Evolutionary conservation across 2,797 vertebrate species (phyloP).

Genomic region (Antennarius maculatus): DNA sequence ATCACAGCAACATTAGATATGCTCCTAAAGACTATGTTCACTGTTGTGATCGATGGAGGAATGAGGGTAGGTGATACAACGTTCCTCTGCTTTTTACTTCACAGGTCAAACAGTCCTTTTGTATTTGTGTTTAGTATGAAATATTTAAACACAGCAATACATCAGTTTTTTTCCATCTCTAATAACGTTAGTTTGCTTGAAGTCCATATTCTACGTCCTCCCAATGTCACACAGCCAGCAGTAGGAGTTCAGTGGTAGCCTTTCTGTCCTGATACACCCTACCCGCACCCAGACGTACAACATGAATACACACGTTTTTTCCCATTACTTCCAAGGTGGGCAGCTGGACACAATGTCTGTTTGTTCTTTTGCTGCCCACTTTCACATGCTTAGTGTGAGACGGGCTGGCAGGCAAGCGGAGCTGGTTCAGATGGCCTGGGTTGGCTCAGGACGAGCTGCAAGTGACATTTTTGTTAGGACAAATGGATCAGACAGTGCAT

Average conservation of each 20-base stretch:
- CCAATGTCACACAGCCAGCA: background rate
- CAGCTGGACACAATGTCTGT: slow-evolving; percentile 62
- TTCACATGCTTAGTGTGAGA: slow-evolving; percentile 52
- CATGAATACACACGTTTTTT: slow-evolving; percentile 8
- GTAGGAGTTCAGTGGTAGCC: background rate
- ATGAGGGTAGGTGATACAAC: background rate
- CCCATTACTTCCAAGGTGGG: slow-evolving; percentile 54
- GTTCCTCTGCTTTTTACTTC: background rate
- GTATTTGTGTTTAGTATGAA: background rate
- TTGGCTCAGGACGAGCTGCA: slow-evolving; percentile 27
- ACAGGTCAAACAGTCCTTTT: background rate
- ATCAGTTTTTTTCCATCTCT: background rate
- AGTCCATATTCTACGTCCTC: slow-evolving; percentile 1
- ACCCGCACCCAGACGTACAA: slow-evolving; percentile 6
- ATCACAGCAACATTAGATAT: background rate
- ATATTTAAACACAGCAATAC: no score
- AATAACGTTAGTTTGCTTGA: no score
- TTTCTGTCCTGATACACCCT: slow-evolving; percentile 7
- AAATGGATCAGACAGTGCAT: slow-evolving; percentile 36
- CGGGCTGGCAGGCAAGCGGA: slow-evolving; percentile 25
- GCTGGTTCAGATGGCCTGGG: slow-evolving; percentile 41
- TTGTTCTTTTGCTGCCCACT: slow-evolving; percentile 65
- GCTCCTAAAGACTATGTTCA: background rate
- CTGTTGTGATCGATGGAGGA: background rate
- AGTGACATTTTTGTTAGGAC: slow-evolving; percentile 45